Conservation (phyloP, 2,888 invertebrate species). For the Phyto melanocephala region DNA sequence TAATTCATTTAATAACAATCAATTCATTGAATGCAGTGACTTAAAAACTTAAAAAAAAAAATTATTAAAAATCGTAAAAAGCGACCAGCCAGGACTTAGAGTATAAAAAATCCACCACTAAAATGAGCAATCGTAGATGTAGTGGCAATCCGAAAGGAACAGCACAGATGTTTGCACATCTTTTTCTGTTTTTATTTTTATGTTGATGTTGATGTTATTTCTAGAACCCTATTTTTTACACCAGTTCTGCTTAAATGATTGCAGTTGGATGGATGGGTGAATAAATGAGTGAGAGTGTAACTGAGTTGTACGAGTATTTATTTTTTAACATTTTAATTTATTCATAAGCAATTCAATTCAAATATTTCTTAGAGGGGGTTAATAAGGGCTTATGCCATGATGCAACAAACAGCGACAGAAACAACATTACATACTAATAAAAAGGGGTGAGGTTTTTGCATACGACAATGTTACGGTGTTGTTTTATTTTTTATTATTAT, state of each 20-base stretch:
- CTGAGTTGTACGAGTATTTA: constrained; percentile 4
- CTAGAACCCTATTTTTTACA: constrained; percentile 50
- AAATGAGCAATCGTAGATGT: constrained; percentile 70
- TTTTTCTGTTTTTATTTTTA: constrained; percentile 37
- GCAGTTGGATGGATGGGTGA: constrained; percentile 20
- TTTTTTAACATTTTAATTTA: constrained; percentile 73
- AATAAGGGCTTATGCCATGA: constrained; percentile 52
- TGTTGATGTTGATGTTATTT: constrained; percentile 1
- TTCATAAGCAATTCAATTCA: constrained; percentile 70
- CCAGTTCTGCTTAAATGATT: constrained; percentile 37
- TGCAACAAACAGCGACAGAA: constrained; percentile 27
- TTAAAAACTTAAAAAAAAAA: constrained; percentile 19
- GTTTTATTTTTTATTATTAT: not conserved
- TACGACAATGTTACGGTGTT: not conserved
- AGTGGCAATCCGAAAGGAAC: not conserved
- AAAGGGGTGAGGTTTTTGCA: constrained; percentile 33
- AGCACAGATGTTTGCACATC: constrained; percentile 60
- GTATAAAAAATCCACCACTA: constrained; percentile 33
- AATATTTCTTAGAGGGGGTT: constrained; percentile 70
- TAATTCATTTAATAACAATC: constrained; percentile 74
- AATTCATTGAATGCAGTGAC: constrained; percentile 64
- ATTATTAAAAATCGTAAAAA: constrained; percentile 40
- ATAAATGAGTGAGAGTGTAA: not conserved
- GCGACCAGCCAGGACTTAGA: not conserved
- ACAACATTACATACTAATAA: constrained; percentile 8